phyloP scores from a whole-genome alignment of 2,113 vertebrate genomes.

The Seriola dumerili region DNA sequence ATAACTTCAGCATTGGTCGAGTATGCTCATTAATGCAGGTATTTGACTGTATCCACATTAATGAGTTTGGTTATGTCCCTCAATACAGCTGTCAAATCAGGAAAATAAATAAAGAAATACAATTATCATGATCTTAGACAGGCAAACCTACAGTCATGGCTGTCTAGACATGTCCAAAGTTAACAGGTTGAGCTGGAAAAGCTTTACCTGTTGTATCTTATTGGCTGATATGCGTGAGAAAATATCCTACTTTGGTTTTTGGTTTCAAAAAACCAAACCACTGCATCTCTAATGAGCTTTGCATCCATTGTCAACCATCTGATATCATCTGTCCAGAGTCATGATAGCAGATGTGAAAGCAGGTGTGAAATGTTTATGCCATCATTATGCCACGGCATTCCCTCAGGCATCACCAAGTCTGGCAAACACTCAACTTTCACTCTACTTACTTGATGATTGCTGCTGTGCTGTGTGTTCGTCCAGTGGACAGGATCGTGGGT shows the following conservation, averaged over 20 bases:
- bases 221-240: not conserved
- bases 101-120: not conserved
- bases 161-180: conserved; percentile 38
- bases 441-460: not conserved
- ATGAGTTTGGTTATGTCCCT: not conserved
- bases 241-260: not conserved
- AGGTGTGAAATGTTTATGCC: conserved; percentile 24
- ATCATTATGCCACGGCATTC: conserved; percentile 13
- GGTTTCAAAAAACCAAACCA: conserved; percentile 18
- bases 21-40: not conserved
- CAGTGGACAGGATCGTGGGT: conserved; percentile 93
- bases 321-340: conserved; percentile 35
- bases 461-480: conserved; percentile 17
- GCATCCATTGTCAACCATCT: conserved; percentile 32
- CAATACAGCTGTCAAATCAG: not conserved
- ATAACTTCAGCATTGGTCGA: not conserved
- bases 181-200: conserved; percentile 33
- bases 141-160: conserved; percentile 1
- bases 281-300: conserved; percentile 44
- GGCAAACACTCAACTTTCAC: not conserved
- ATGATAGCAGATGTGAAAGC: conserved; percentile 35
- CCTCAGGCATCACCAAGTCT: not conserved
- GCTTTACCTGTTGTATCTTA: not conserved
- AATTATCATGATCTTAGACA: not conserved
- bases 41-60: not conserved